A percentile compares a stretch with the other conserved stretches of the same genome.
Conservation (phyloP, 1,140 invertebrate species). For the Gryon sp. region DNA sequence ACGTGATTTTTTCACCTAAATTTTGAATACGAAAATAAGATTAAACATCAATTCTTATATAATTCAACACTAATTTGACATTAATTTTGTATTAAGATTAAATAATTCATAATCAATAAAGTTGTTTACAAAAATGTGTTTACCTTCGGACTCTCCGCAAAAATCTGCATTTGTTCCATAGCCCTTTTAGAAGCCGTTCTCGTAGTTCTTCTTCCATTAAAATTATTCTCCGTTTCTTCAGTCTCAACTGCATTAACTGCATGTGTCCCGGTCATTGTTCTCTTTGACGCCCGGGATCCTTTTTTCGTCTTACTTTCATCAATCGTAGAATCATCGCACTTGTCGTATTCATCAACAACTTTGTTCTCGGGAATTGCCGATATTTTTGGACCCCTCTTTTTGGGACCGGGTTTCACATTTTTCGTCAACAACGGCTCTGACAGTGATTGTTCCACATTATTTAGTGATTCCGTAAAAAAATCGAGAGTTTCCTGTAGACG, state of each 20-base stretch:
- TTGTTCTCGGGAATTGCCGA: constrained; percentile 73
- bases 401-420: constrained; percentile 68
- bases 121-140: no score
- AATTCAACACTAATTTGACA: no score
- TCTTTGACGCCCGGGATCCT: constrained; percentile 15
- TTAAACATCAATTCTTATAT: background rate
- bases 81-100: no score
- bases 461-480: constrained; percentile 22
- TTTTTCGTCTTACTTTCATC: constrained; percentile 5
- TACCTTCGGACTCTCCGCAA: constrained; percentile 16
- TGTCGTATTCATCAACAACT: constrained; percentile 20
- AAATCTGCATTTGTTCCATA: background rate
- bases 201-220: background rate
- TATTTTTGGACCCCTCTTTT: constrained; percentile 60
- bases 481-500: constrained; percentile 16
- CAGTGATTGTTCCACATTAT: constrained; percentile 19
- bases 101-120: no score
- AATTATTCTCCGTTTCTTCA: background rate
- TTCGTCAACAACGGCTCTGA: constrained; percentile 69
- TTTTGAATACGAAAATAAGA: background rate
- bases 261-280: background rate
- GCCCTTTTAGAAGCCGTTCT: constrained; percentile 11
- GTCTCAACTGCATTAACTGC: background rate
- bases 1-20: constrained; percentile 27
- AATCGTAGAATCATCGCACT: no score